These are phyloP conservation scores for Toxotes chatareus DNA, from an alignment of 2,113 vertebrate genomes.

Conservation along the genomic window DNA sequence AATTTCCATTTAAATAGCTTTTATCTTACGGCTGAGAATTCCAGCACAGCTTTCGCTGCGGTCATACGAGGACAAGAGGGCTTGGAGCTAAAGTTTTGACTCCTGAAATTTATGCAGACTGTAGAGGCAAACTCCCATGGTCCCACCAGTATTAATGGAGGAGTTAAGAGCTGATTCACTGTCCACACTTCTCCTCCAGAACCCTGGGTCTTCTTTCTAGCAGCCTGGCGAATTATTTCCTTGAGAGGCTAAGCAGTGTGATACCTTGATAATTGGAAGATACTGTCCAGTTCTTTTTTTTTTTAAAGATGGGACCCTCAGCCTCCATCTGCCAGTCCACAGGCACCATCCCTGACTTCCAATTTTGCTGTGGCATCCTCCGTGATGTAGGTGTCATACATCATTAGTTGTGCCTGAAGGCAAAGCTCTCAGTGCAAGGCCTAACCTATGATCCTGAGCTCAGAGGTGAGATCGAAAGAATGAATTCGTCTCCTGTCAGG, in stretches of 20 bases:
- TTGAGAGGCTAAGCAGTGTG: not conserved
- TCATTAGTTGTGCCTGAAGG: not conserved
- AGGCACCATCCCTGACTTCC: not conserved
- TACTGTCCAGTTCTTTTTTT: not conserved
- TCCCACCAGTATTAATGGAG: not conserved
- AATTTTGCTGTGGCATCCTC: not conserved
- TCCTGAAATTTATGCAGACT: conserved; percentile 24
- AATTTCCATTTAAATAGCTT: conserved; percentile 29
- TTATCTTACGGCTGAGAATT: conserved; percentile 11
- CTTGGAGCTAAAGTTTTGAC: not conserved
- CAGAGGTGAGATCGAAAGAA: not conserved
- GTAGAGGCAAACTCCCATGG: not conserved
- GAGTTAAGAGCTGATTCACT: not conserved
- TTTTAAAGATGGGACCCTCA: not conserved
- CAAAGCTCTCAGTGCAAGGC: not conserved
- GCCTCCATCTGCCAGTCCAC: not conserved
- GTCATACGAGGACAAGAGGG: not conserved
- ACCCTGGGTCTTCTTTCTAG: not conserved
- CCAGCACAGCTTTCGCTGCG: not conserved
- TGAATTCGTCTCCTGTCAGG: not conserved
- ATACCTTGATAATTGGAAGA: conserved; percentile 2
- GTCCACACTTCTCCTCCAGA: not conserved
- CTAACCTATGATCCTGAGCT: not conserved
- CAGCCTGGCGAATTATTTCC: not conserved
- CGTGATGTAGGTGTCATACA: not conserved